phyloP scores from a whole-genome alignment of 1,140 invertebrate genomes.

The Trinorchestia longiramus region DNA sequence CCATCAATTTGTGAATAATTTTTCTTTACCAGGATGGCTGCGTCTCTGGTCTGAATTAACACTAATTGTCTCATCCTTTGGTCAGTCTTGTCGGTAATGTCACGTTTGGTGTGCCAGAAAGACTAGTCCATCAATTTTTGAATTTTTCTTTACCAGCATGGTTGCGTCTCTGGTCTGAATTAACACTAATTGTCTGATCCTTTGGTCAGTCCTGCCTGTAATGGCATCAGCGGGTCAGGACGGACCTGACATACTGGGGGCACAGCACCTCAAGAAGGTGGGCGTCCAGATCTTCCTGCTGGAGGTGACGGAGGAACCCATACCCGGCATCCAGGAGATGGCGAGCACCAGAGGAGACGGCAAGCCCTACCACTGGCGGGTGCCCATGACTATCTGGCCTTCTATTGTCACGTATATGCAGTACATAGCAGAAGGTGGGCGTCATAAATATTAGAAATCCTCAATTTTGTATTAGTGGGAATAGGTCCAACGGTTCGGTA shows the following conservation, averaged over 20 bases:
- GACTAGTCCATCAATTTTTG: too few species aligned
- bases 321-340: conserved; percentile 59
- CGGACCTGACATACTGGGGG: conserved; percentile 55
- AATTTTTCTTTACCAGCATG: too few species aligned
- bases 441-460: neutral
- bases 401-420: conserved; percentile 65
- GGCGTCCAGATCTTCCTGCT: conserved; percentile 64
- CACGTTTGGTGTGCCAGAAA: too few species aligned
- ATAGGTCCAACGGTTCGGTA: neutral
- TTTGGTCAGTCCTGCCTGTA: conserved; percentile 61
- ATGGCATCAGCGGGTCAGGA: conserved; percentile 62
- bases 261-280: conserved; percentile 62
- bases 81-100: conserved; percentile 63
- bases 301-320: conserved; percentile 59
- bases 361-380: conserved; percentile 62
- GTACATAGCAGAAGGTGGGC: conserved; percentile 62
- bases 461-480: too few species aligned
- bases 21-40: too few species aligned
- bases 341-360: conserved; percentile 64
- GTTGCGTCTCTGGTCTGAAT: too few species aligned
- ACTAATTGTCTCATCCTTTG: neutral
- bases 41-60: too few species aligned
- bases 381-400: conserved; percentile 60
- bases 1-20: too few species aligned
- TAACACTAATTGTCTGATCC: neutral